Percentiles rank a stretch among this genome's conserved stretches.
phyloP scores from a whole-genome alignment of 2,888 invertebrate species.

The Artemia sinica region DNA sequence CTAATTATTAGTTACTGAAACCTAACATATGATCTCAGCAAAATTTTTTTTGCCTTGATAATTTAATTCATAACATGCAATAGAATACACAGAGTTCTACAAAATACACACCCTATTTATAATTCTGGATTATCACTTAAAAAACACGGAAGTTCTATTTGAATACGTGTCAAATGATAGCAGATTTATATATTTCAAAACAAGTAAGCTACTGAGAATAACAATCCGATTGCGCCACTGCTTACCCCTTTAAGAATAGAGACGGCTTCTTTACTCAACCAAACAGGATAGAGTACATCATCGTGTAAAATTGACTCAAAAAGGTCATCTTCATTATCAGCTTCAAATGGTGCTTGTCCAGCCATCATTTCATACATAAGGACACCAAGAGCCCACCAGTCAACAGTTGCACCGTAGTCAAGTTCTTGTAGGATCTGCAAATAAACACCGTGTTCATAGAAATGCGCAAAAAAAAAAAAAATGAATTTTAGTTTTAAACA shows the following conservation, averaged over 20 bases:
- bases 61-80: too few species aligned
- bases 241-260: constrained; percentile 61
- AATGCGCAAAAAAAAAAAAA: constrained; percentile 19
- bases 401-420: constrained; percentile 72
- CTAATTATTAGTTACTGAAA: too few species aligned
- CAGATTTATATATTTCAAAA: too few species aligned
- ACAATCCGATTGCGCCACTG: neutral
- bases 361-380: constrained; percentile 99
- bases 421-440: constrained; percentile 67
- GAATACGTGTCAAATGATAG: too few species aligned
- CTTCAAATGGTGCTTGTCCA: constrained; percentile 97
- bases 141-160: too few species aligned
- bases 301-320: constrained; percentile 97
- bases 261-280: constrained; percentile 78
- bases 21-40: too few species aligned
- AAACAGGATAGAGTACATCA: constrained; percentile 94
- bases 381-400: constrained; percentile 95
- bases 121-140: too few species aligned
- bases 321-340: constrained; percentile 97
- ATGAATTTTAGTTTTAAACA: constrained; percentile 16
- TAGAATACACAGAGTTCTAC: too few species aligned
- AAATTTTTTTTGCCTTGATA: too few species aligned
- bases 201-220: too few species aligned
- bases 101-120: too few species aligned
- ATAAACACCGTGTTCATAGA: neutral